Conservation (phyloP, 92 coral and sea anemone genomes). For the Pocillopora meandrina region DNA sequence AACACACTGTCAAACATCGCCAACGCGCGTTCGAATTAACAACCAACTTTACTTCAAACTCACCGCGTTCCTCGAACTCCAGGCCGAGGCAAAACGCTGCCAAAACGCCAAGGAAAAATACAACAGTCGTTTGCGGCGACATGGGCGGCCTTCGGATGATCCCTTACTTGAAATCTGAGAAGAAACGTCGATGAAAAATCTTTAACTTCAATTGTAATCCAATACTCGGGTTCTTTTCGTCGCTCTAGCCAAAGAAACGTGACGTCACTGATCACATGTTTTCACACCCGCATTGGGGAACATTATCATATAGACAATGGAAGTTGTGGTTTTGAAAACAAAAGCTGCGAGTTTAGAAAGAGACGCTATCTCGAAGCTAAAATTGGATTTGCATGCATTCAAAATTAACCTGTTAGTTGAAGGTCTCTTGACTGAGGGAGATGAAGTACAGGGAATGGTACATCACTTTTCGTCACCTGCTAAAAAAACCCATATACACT, state of each 20-base stretch:
- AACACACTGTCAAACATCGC: not conserved
- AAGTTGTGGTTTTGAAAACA: slow-evolving; percentile 14
- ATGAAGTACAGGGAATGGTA: not conserved
- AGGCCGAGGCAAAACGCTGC: slow-evolving; percentile 16
- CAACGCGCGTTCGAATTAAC: slow-evolving; percentile 3
- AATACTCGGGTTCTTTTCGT: slow-evolving; percentile 50
- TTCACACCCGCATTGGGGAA: slow-evolving; percentile 16
- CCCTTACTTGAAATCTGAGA: slow-evolving; percentile 43
- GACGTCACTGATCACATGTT: slow-evolving; percentile 75
- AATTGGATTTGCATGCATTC: slow-evolving; percentile 29
- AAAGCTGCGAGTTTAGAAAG: not conserved
- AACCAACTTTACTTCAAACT: slow-evolving; percentile 3
- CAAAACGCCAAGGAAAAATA: slow-evolving; percentile 4
- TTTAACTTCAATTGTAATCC: slow-evolving; percentile 37
- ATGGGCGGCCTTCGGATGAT: slow-evolving; percentile 8
- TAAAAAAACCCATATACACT: not conserved
- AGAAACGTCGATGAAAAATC: slow-evolving; percentile 20
- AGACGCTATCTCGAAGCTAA: slow-evolving; percentile 4
- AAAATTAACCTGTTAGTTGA: not conserved
- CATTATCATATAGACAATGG: not conserved
- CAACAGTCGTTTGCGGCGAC: slow-evolving; percentile 29
- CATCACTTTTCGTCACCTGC: slow-evolving; percentile 13
- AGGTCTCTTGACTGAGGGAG: not conserved
- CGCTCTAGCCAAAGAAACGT: slow-evolving; percentile 52
- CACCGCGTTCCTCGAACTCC: slow-evolving; percentile 26